Evolutionary conservation across 2,113 vertebrate genomes (phyloP).

Genomic region (Chaetodon auriga): DNA sequence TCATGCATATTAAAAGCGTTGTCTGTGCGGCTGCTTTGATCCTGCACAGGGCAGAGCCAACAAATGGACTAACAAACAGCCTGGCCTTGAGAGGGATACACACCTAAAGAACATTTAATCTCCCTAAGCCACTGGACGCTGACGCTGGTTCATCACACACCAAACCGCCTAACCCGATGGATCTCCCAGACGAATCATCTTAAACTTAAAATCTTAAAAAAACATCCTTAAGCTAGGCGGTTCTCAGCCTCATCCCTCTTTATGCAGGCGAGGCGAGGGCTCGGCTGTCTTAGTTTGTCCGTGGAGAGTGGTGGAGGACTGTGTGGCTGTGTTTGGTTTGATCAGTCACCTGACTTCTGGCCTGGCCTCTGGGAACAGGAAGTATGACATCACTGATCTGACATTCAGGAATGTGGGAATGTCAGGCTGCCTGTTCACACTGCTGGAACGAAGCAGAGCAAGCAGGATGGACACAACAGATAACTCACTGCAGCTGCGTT

Average conservation of each 20-base stretch:
- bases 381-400: constrained; percentile 82
- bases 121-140: constrained; percentile 62
- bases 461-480: constrained; percentile 39
- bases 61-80: constrained; percentile 68
- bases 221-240: constrained; percentile 45
- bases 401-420: constrained; percentile 83
- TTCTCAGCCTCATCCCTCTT: constrained; percentile 39
- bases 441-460: constrained; percentile 44
- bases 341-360: constrained; percentile 74
- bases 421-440: constrained; percentile 69
- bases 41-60: constrained; percentile 51
- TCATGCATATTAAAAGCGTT: constrained; percentile 59
- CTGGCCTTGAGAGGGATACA: constrained; percentile 46
- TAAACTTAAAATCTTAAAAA: constrained; percentile 59
- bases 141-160: constrained; percentile 61
- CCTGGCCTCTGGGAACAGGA: constrained; percentile 78
- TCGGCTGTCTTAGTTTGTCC: constrained; percentile 4
- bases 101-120: constrained; percentile 72
- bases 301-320: constrained; percentile 11
- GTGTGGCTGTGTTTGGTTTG: constrained; percentile 55
- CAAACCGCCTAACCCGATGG: constrained; percentile 31
- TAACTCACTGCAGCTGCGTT: constrained; percentile 33
- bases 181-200: constrained; percentile 49
- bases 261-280: constrained; percentile 16
- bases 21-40: constrained; percentile 53